phyloP scores from a whole-genome alignment of 2,797 vertebrate species.

The Squalus acanthias region DNA sequence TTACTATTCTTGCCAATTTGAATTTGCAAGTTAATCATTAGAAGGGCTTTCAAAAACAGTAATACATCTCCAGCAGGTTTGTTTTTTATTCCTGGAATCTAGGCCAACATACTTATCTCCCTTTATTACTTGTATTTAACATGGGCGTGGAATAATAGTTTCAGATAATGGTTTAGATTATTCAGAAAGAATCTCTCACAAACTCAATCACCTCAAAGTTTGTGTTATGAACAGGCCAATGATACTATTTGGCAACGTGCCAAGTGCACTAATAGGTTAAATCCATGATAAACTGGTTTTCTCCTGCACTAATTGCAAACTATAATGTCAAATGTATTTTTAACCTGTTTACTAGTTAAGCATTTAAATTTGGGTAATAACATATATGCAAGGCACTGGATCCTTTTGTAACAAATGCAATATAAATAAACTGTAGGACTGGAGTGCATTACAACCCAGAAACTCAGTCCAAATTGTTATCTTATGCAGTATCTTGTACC shows the following conservation, averaged over 20 bases:
- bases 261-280: background rate
- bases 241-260: background rate
- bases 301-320: constrained; percentile 3
- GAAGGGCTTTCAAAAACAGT: background rate
- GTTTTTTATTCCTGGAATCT: constrained; percentile 8
- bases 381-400: background rate
- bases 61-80: background rate
- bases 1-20: constrained; percentile 10
- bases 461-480: background rate
- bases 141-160: constrained; percentile 32
- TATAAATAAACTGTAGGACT: background rate
- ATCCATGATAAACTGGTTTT: background rate
- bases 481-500: background rate
- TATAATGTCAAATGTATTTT: background rate
- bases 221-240: background rate
- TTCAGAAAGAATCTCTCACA: constrained; percentile 18
- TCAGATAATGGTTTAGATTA: constrained; percentile 2
- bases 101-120: constrained; percentile 22
- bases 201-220: constrained; percentile 22
- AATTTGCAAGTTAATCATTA: constrained; percentile 1
- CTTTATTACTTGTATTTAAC: constrained; percentile 31
- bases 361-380: background rate
- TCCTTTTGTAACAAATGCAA: background rate
- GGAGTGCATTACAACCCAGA: background rate
- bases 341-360: background rate